Conservation (phyloP, 2,888 invertebrate species). For the Lingula anatina region DNA sequence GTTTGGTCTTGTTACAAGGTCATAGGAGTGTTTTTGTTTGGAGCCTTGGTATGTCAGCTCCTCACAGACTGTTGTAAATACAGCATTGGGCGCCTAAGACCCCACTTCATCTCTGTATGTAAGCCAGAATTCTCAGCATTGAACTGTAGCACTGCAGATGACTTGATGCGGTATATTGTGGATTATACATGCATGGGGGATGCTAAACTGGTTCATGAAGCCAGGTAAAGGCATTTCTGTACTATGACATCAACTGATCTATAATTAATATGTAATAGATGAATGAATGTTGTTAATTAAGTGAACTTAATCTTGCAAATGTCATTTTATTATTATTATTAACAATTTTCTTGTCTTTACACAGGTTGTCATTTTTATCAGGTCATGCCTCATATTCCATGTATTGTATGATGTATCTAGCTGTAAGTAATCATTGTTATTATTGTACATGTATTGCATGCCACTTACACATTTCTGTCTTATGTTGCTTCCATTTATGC, state of each 20-base stretch:
- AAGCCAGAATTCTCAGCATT: slow-evolving; percentile 58
- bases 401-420: slow-evolving; percentile 32
- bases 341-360: slow-evolving; percentile 5
- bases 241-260: no score
- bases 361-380: slow-evolving; percentile 47
- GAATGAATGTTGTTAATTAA: not conserved
- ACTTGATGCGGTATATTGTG: slow-evolving; percentile 19
- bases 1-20: slow-evolving; percentile 4
- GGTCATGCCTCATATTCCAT: slow-evolving; percentile 44
- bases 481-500: no score
- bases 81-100: slow-evolving; percentile 83
- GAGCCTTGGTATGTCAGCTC: slow-evolving; percentile 76
- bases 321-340: not conserved
- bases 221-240: no score
- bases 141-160: slow-evolving; percentile 19
- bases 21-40: slow-evolving; percentile 76
- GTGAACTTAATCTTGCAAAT: not conserved
- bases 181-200: slow-evolving; percentile 26
- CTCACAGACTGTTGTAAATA: slow-evolving; percentile 92
- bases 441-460: no score
- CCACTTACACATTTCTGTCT: no score
- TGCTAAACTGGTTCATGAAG: slow-evolving; percentile 19
- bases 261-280: no score
- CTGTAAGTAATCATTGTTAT: slow-evolving; percentile 44
- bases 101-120: slow-evolving; percentile 90